These are phyloP conservation scores for Drosophila falleni DNA, from an alignment of 2,888 invertebrate species.

Conservation along the genomic window DNA sequence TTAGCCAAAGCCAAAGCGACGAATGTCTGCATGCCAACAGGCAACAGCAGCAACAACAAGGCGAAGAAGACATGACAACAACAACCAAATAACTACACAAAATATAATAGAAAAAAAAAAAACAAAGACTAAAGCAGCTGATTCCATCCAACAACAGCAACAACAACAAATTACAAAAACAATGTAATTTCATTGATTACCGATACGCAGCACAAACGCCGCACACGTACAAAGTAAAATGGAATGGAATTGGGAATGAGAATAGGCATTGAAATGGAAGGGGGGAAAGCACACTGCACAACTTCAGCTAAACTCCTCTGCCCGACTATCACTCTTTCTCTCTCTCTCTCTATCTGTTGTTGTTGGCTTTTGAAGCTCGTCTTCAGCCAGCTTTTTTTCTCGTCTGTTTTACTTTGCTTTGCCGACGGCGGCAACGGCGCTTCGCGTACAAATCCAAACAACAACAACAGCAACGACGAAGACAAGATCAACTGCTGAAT, in stretches of 20 bases:
- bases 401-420: constrained; percentile 43
- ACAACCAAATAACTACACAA: constrained; percentile 42
- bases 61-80: constrained; percentile 26
- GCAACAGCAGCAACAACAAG: constrained; percentile 38
- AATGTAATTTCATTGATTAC: constrained; percentile 79
- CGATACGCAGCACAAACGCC: constrained; percentile 71
- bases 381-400: constrained; percentile 32
- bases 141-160: constrained; percentile 57
- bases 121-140: constrained; percentile 67
- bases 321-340: background rate
- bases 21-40: constrained; percentile 67
- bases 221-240: constrained; percentile 73
- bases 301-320: constrained; percentile 24
- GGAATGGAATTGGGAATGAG: constrained; percentile 38
- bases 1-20: constrained; percentile 70
- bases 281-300: constrained; percentile 41
- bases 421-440: constrained; percentile 77
- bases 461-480: constrained; percentile 30
- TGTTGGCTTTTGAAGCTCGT: constrained; percentile 32
- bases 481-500: constrained; percentile 60
- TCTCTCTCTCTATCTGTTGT: background rate
- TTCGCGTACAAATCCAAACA: constrained; percentile 69
- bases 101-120: constrained; percentile 65
- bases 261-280: constrained; percentile 13
- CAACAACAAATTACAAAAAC: constrained; percentile 50